Evolutionary conservation across 1,140 invertebrate species (phyloP).

Genomic region (Bombus picipes): DNA sequence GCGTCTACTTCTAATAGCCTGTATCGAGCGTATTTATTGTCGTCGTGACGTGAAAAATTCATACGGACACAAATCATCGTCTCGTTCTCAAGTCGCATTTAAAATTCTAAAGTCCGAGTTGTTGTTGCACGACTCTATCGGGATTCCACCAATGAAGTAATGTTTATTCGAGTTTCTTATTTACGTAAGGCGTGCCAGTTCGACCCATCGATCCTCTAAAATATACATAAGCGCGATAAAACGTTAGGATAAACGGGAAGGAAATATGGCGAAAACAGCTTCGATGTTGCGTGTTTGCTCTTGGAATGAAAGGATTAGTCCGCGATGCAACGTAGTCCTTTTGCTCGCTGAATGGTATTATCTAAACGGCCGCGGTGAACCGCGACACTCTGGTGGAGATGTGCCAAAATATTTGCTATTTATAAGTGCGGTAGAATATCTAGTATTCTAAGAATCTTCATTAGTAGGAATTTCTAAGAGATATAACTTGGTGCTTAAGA

Average conservation of each 20-base stretch:
- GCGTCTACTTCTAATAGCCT: constrained; percentile 38
- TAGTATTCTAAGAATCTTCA: constrained; percentile 24
- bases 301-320: neutral
- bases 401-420: constrained; percentile 28
- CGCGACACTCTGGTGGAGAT: neutral
- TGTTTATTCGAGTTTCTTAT: neutral
- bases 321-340: neutral
- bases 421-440: neutral
- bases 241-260: too few species aligned
- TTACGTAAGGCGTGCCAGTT: neutral
- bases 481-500: neutral
- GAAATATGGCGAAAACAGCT: neutral
- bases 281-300: neutral
- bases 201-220: neutral
- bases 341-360: neutral
- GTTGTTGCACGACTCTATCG: neutral
- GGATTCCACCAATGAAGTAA: neutral
- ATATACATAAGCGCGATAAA: too few species aligned
- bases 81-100: neutral
- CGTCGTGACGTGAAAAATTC: constrained; percentile 20
- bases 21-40: constrained; percentile 27
- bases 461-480: constrained; percentile 2
- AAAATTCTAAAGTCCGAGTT: neutral
- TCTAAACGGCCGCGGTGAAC: neutral
- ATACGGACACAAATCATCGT: constrained; percentile 43